These are phyloP conservation scores for Sorex maritimensis DNA, from an alignment of 2,797 vertebrate species.

Conservation along the genomic window DNA sequence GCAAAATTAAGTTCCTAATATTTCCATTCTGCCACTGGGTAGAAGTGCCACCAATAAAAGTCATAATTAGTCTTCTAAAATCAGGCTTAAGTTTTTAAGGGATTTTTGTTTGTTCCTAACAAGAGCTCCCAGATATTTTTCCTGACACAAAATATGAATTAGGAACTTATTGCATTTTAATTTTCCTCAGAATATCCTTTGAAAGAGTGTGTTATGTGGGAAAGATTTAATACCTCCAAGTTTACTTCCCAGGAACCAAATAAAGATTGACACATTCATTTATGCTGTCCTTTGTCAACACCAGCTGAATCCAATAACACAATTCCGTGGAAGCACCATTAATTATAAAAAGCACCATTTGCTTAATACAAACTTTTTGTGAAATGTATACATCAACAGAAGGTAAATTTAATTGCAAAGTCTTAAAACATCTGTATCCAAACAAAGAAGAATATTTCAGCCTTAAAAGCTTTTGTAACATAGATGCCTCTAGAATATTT, in stretches of 20 bases:
- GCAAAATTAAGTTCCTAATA: constrained; percentile 44
- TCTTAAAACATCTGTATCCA: constrained; percentile 10
- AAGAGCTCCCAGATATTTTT: background rate
- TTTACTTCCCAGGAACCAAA: background rate
- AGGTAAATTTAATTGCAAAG: background rate
- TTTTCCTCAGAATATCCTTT: constrained; percentile 5
- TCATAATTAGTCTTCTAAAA: constrained; percentile 39
- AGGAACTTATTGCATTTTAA: constrained; percentile 52
- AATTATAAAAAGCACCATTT: background rate
- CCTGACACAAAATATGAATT: constrained; percentile 32
- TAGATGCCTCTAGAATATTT: background rate
- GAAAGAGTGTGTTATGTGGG: background rate
- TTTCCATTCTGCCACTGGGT: background rate
- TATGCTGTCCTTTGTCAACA: background rate
- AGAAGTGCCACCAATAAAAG: constrained; percentile 30
- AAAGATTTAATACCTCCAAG: background rate
- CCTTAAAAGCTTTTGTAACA: background rate
- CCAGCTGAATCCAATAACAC: background rate
- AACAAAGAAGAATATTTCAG: background rate
- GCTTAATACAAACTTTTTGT: background rate
- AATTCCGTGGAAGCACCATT: background rate
- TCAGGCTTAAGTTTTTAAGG: constrained; percentile 49
- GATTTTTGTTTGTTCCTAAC: background rate
- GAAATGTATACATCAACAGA: background rate
- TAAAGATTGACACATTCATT: background rate